Conservation (phyloP, 2,888 invertebrate genomes). For the Icerya purchasi region DNA sequence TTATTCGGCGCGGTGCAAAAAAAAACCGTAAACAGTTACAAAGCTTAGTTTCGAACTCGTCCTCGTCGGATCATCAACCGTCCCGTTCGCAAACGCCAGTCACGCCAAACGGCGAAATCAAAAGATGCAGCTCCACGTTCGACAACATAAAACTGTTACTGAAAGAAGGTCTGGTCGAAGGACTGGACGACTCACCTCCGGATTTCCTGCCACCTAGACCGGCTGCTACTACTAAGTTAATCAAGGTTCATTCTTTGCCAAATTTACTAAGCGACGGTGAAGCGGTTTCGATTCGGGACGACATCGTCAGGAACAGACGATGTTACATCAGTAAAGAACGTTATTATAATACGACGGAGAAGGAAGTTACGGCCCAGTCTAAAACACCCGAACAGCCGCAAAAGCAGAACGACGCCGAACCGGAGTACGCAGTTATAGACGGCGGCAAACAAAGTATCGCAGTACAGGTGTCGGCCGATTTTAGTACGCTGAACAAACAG, state of each 20-base stretch:
- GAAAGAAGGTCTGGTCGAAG: constrained; percentile 41
- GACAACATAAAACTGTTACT: constrained; percentile 53
- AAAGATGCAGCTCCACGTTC: constrained; percentile 52
- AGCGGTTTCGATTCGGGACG: too few species aligned
- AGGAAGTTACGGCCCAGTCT: neutral
- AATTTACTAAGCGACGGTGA: constrained; percentile 27
- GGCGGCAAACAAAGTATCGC: constrained; percentile 15
- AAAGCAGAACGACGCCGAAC: neutral
- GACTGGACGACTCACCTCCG: constrained; percentile 28
- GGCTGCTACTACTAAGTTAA: constrained; percentile 38
- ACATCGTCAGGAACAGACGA: too few species aligned
- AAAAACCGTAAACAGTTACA: constrained; percentile 25
- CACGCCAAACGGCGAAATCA: constrained; percentile 29
- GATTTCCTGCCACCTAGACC: constrained; percentile 37
- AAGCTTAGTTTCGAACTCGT: neutral
- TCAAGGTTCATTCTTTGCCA: constrained; percentile 45
- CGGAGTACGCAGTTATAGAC: constrained; percentile 5
- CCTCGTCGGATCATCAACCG: too few species aligned
- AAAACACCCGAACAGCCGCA: neutral
- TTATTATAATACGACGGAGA: neutral
- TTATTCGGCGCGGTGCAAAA: constrained; percentile 48
- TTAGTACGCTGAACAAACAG: constrained; percentile 13
- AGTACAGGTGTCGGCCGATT: constrained; percentile 16
- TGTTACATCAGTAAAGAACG: too few species aligned
- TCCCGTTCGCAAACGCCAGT: neutral